Evolutionary conservation across 2,797 vertebrate species (phyloP).

Genomic region (Cossypha niveicapilla): DNA sequence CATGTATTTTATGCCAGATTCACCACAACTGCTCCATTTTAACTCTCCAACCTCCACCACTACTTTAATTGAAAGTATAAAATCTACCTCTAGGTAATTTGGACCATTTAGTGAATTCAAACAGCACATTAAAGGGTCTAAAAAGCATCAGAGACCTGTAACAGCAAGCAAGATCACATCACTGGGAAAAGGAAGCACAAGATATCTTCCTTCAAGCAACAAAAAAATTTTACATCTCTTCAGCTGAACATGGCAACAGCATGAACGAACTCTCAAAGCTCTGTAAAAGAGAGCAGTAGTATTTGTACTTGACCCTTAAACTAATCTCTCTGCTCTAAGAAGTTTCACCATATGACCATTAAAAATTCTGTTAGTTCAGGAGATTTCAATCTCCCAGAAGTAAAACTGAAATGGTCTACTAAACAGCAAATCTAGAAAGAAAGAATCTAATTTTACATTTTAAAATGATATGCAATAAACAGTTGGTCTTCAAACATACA

Average conservation of each 20-base stretch:
- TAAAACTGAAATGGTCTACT: background rate
- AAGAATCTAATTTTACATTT: background rate
- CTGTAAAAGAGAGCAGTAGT: background rate
- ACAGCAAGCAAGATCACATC: background rate
- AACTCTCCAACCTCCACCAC: background rate
- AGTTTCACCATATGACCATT: background rate
- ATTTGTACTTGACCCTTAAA: background rate
- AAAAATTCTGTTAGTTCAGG: background rate
- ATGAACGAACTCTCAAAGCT: background rate
- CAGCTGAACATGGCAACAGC: background rate
- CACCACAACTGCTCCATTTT: background rate
- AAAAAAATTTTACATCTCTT: background rate
- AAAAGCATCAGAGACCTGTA: background rate
- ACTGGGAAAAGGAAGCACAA: background rate
- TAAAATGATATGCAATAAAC: background rate
- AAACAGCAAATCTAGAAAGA: background rate
- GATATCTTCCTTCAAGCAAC: background rate
- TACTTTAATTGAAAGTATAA: background rate
- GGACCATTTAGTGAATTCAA: background rate
- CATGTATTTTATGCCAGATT: background rate
- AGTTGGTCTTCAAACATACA: background rate
- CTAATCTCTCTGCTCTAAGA: background rate
- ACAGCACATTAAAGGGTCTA: background rate
- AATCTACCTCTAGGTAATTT: background rate
- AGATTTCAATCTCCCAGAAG: background rate